Evolutionary conservation across 2,888 invertebrate species (phyloP).

Genomic region (Xylota segnis): DNA sequence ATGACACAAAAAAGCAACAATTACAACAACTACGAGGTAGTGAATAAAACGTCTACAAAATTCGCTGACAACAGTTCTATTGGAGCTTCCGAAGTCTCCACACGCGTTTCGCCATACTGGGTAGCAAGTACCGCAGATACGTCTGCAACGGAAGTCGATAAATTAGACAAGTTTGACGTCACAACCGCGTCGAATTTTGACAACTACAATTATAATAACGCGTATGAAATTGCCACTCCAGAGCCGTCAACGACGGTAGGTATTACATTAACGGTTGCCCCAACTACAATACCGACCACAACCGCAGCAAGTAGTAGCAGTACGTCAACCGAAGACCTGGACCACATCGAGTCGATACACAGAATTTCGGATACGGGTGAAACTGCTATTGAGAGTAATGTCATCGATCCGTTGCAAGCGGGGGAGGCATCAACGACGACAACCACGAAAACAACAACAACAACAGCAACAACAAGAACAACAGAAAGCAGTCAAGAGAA

Average conservation of each 20-base stretch:
- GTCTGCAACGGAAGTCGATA: conserved; percentile 65
- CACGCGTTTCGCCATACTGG: conserved; percentile 62
- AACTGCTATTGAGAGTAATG: conserved; percentile 81
- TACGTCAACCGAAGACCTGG: conserved; percentile 39
- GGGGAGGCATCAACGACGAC: conserved; percentile 70
- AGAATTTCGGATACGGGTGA: conserved; percentile 78
- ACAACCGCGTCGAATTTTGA: conserved; percentile 58
- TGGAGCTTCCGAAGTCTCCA: conserved; percentile 55
- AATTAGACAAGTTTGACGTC: conserved; percentile 53
- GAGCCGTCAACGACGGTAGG: conserved; percentile 16
- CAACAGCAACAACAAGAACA: conserved; percentile 69
- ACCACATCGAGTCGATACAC: conserved; percentile 60
- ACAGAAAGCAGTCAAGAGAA: conserved; percentile 62
- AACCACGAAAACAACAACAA: conserved; percentile 57
- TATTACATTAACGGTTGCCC: conserved; percentile 47
- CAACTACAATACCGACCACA: conserved; percentile 55
- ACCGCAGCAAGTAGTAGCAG: conserved; percentile 22
- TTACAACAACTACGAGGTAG: conserved; percentile 78
- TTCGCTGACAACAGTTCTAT: conserved; percentile 69
- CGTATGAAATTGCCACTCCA: conserved; percentile 38
- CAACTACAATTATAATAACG: conserved; percentile 32
- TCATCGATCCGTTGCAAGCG: conserved; percentile 79
- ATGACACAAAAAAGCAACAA: conserved; percentile 78
- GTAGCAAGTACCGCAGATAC: conserved; percentile 26
- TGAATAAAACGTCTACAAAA: conserved; percentile 77